phyloP scores from a whole-genome alignment of 2,113 vertebrate species.

The cat (Felis catus) region DNA sequence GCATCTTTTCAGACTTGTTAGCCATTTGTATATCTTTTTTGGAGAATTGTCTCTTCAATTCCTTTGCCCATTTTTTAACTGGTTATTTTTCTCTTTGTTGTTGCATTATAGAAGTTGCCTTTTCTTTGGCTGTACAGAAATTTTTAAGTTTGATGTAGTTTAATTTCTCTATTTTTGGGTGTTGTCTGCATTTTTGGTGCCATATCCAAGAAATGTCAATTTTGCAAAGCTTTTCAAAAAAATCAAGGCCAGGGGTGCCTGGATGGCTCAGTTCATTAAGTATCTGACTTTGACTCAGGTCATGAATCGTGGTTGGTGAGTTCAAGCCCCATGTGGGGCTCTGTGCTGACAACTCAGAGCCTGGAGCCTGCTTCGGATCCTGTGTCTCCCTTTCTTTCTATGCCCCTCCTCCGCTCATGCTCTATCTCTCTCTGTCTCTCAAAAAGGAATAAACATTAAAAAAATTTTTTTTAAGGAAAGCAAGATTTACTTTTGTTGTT shows the following conservation, averaged over 20 bases:
- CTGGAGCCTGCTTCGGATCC: too few relatives aligned
- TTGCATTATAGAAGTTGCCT: not conserved
- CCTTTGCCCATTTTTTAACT: not conserved
- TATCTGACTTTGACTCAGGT: too few relatives aligned
- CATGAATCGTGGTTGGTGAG: too few relatives aligned
- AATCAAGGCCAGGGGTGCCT: too few relatives aligned
- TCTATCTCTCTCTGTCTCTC: too few relatives aligned
- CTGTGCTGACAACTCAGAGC: too few relatives aligned
- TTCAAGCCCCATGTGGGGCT: too few relatives aligned
- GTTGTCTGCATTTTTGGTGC: not conserved
- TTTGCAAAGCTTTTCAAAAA: not conserved
- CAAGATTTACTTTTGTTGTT: not conserved
- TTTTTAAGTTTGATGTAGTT: not conserved
- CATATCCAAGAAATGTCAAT: not conserved
- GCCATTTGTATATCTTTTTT: not conserved
- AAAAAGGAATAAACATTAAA: too few relatives aligned
- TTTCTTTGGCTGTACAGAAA: not conserved
- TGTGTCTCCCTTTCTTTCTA: too few relatives aligned
- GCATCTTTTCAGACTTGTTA: not conserved
- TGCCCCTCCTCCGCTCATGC: too few relatives aligned
- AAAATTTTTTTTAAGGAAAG: too few relatives aligned
- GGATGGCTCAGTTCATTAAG: too few relatives aligned
- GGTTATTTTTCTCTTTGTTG: not conserved
- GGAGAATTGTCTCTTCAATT: not conserved
- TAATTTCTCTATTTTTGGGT: not conserved